Base-by-base conservation (phyloP, 2,888 invertebrate genomes). In the Melanargia galathea region DNA sequence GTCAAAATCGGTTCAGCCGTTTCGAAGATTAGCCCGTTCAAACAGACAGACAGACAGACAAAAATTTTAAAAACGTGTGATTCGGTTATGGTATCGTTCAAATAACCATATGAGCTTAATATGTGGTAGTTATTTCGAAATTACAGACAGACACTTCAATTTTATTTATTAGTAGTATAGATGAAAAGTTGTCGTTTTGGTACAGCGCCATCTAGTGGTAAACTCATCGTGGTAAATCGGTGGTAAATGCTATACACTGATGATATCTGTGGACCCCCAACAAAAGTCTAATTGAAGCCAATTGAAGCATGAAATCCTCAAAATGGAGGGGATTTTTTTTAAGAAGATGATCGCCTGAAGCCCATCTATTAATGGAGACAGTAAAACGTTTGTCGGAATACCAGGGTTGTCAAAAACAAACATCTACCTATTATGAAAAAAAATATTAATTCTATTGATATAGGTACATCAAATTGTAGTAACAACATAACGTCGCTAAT, bases 271-370 rank as follows among this genome's bases (percentile, higher is more conserved):
- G 49, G 61, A 45, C 33, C 60, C 56, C 48, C 56, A 61, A 64
- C 26, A 56, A 46, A 26, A 55, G 48, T 62, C 51, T 78, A 74
- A 82, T 82, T 81, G 79, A 80, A 80, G 80, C 18, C 72, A 65
- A 75, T 71, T 72, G 76, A 71, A 74, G 80, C 83, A 75, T 82
- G 73, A 82, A 84, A 82, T 79, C 72, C 75, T 73, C 69, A 83
- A 77, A 82, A 81, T 73, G 73, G 72, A 67, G 71, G 76, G 72
- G 18, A 24, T 73, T 73, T 76, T 40, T 76, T 73, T 75, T 66
- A 73, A 72, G 71, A 65, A 67, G 73, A 76, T 75, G 72, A 75
- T 72, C 71, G 72, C 72, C 70, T 68, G 61, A 64, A 73, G 72
- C 70, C 66, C 63, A 65, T 71, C 72, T 65, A 74, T 75, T 66